These are phyloP conservation scores for Cerceris rybyensis DNA, from an alignment of 2,888 invertebrate genomes.

Conservation along the genomic window DNA sequence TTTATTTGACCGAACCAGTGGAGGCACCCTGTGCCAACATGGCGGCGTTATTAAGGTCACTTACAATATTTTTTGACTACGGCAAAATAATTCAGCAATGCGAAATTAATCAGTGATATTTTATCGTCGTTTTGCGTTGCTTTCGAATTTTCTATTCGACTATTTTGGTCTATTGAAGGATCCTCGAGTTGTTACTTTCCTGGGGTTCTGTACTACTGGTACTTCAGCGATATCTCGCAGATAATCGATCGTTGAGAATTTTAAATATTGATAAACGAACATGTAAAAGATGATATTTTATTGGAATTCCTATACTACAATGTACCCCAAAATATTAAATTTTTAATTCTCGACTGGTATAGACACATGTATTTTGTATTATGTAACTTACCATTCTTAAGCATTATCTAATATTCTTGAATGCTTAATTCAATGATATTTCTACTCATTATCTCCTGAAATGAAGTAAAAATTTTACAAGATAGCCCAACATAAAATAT, in stretches of 20 bases:
- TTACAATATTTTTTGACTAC: constrained; percentile 41
- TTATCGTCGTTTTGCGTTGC: not conserved
- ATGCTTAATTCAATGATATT: constrained; percentile 12
- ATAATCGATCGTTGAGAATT: constrained; percentile 18
- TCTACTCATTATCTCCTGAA: not conserved
- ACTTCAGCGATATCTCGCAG: constrained; percentile 17
- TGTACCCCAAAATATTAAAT: not conserved
- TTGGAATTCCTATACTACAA: not conserved
- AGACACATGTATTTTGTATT: constrained; percentile 48
- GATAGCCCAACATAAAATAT: not conserved
- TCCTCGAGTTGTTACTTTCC: not conserved
- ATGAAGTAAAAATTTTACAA: not conserved
- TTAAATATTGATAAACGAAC: not conserved
- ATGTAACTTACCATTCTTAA: constrained; percentile 48
- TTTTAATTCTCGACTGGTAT: constrained; percentile 13
- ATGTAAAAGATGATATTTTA: not conserved
- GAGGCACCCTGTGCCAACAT: constrained; percentile 69
- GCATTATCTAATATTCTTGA: constrained; percentile 52
- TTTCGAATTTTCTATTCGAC: not conserved
- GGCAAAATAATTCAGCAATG: constrained; percentile 1
- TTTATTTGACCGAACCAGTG: constrained; percentile 64
- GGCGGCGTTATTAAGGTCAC: constrained; percentile 67
- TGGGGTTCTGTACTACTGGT: not conserved
- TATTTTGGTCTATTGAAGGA: not conserved
- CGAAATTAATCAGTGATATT: not conserved